Conservation (phyloP, 1,140 invertebrate species). For the Nasonia longicornis region DNA sequence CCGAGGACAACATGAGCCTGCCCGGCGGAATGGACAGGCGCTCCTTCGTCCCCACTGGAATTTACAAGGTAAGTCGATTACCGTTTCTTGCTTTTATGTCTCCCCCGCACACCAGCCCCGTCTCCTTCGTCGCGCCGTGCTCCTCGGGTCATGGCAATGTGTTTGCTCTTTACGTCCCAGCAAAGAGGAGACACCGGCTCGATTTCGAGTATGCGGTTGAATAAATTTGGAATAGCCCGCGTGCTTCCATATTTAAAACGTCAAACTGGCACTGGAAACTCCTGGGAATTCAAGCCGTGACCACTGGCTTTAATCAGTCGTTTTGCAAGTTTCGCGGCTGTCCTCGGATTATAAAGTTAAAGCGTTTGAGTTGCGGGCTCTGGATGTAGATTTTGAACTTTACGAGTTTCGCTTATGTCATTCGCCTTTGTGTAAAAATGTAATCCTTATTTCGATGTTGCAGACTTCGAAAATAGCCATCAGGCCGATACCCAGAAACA, state of each 20-base stretch:
- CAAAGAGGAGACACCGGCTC: background rate
- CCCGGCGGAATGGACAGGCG: conserved; percentile 79
- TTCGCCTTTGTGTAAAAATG: background rate
- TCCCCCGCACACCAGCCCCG: background rate
- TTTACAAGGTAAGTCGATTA: conserved; percentile 79
- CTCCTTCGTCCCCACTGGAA: conserved; percentile 86
- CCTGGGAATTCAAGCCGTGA: too few species aligned
- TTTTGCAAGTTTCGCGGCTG: too few species aligned
- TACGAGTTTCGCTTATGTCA: too few species aligned
- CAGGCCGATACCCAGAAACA: conserved; percentile 81
- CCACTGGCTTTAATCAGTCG: too few species aligned
- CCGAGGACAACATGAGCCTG: conserved; percentile 81
- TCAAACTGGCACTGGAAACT: background rate
- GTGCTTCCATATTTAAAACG: background rate
- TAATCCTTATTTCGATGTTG: conserved; percentile 40
- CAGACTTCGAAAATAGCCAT: conserved; percentile 84
- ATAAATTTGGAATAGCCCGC: background rate
- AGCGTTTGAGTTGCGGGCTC: too few species aligned
- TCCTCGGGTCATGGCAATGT: background rate
- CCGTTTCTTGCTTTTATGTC: background rate
- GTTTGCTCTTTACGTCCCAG: background rate
- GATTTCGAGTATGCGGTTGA: background rate
- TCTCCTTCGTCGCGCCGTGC: too few species aligned
- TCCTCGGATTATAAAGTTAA: too few species aligned
- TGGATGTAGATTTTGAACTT: too few species aligned